phyloP scores from a whole-genome alignment of 2,888 invertebrate species.

The Thymelicus acteon region DNA sequence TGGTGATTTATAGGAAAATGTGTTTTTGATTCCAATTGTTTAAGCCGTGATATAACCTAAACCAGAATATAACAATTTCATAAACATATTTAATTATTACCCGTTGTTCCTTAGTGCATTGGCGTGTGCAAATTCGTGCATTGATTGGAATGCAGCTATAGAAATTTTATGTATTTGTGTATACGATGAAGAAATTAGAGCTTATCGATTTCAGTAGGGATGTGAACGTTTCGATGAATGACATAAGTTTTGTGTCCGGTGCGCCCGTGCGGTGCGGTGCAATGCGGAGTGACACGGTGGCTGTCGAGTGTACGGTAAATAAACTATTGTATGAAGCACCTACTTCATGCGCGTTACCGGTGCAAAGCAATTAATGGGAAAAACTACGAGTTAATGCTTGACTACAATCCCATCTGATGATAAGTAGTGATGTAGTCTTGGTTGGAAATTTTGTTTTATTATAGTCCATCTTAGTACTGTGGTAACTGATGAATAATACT shows the following conservation, averaged over 20 bases:
- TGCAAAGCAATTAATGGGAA: constrained; percentile 11
- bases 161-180: background rate
- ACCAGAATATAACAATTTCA: background rate
- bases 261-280: constrained; percentile 43
- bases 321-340: background rate
- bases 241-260: constrained; percentile 36
- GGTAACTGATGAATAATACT: too few relatives aligned
- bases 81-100: too few relatives aligned
- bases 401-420: too few relatives aligned
- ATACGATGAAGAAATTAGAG: too few relatives aligned
- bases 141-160: constrained; percentile 17
- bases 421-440: too few relatives aligned
- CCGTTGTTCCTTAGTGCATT: constrained; percentile 15
- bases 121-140: constrained; percentile 26
- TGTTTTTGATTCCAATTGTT: too few relatives aligned
- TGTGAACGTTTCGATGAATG: background rate
- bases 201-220: too few relatives aligned
- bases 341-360: background rate
- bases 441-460: too few relatives aligned
- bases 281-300: constrained; percentile 62
- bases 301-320: constrained; percentile 44
- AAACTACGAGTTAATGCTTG: too few relatives aligned
- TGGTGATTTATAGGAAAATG: too few relatives aligned
- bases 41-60: background rate
- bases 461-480: too few relatives aligned